These are phyloP conservation scores for Athrips mouffetella DNA, from an alignment of 2,888 invertebrate genomes.

Conservation along the genomic window DNA sequence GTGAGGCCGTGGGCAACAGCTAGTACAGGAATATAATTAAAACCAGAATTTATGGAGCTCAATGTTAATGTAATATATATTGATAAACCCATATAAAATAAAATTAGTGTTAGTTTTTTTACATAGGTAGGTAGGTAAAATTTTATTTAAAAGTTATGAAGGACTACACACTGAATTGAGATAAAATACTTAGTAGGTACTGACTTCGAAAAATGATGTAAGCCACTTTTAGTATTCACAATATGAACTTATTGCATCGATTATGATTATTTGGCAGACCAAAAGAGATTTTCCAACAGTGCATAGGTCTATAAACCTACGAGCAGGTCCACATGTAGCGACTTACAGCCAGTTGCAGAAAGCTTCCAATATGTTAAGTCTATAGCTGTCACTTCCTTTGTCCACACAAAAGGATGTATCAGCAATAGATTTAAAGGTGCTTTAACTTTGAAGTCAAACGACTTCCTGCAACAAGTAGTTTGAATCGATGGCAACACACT, in stretches of 20 bases:
- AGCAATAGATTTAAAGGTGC: too few relatives aligned
- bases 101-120: constrained; percentile 79
- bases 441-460: too few relatives aligned
- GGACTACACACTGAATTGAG: constrained; percentile 78
- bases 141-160: constrained; percentile 78
- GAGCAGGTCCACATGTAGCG: too few relatives aligned
- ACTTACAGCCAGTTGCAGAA: too few relatives aligned
- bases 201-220: constrained; percentile 75
- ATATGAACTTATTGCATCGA: constrained; percentile 75
- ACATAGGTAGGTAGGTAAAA: constrained; percentile 72
- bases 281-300: constrained; percentile 79
- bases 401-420: too few relatives aligned
- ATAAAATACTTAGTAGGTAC: constrained; percentile 70
- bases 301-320: constrained; percentile 74
- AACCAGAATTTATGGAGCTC: constrained; percentile 76
- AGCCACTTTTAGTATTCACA: constrained; percentile 78
- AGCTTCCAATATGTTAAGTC: too few relatives aligned
- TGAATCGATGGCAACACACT: too few relatives aligned
- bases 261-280: constrained; percentile 75
- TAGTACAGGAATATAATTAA: constrained; percentile 47
- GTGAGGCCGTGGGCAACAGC: too few relatives aligned
- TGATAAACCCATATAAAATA: constrained; percentile 79
- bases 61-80: constrained; percentile 79
- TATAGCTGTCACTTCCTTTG: too few relatives aligned
- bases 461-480: too few relatives aligned